Evolutionary conservation across 2,113 vertebrate species (phyloP).

Genomic region (Petroica traversi): DNA sequence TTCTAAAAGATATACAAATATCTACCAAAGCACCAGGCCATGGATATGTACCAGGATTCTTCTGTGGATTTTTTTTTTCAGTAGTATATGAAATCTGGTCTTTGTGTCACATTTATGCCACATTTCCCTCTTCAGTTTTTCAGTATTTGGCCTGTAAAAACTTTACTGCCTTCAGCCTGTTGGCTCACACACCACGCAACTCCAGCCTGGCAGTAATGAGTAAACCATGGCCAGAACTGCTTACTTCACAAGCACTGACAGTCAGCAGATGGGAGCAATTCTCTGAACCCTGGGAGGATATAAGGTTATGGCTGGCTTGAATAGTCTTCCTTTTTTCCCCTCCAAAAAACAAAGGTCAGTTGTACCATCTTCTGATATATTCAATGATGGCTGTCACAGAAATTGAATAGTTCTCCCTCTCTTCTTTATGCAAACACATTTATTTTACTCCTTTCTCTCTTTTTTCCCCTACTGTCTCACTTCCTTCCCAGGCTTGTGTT

Average conservation of each 20-base stretch:
- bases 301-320: background rate
- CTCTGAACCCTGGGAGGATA: background rate
- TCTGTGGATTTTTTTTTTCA: slow-evolving; percentile 7
- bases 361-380: background rate
- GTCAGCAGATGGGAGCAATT: slow-evolving; percentile 52
- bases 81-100: slow-evolving; percentile 24
- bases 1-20: background rate
- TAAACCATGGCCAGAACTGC: slow-evolving; percentile 41
- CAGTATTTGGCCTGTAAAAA: slow-evolving; percentile 62
- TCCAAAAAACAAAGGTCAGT: background rate
- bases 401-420: background rate
- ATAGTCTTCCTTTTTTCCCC: background rate
- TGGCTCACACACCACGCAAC: background rate
- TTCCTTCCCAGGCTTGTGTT: background rate
- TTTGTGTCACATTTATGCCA: slow-evolving; percentile 25
- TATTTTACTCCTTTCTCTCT: background rate
- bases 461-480: background rate
- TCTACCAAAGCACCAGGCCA: background rate
- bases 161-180: slow-evolving; percentile 39
- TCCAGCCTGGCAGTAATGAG: slow-evolving; percentile 48
- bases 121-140: slow-evolving; percentile 27
- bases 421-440: background rate
- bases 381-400: background rate
- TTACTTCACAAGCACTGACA: slow-evolving; percentile 59
- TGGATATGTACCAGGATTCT: background rate